Percentiles rank a stretch among this genome's conserved stretches.
Conservation (phyloP, 2,888 invertebrate species). For the Acanthopleura granulata region DNA sequence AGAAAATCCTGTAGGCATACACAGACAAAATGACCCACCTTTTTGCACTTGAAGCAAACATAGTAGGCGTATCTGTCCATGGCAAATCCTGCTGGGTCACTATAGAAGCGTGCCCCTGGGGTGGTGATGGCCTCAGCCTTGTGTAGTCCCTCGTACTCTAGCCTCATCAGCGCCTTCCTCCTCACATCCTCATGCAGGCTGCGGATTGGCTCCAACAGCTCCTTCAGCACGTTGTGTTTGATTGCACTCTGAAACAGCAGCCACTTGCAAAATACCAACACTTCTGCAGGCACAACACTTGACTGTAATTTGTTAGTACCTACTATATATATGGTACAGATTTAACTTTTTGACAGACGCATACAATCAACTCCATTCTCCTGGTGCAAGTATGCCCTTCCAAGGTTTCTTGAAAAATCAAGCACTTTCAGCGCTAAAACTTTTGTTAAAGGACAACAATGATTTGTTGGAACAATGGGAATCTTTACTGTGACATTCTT, state of each 20-base stretch:
- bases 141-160: constrained; percentile 94
- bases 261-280: not conserved
- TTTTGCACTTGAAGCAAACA: constrained; percentile 92
- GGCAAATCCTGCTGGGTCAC: constrained; percentile 89
- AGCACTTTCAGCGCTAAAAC: too few relatives aligned
- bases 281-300: not conserved
- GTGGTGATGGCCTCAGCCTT: constrained; percentile 79
- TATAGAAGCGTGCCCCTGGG: constrained; percentile 79
- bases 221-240: constrained; percentile 83
- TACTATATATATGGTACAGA: too few relatives aligned
- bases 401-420: too few relatives aligned
- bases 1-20: too few relatives aligned
- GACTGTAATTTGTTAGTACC: too few relatives aligned
- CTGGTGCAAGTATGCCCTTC: too few relatives aligned
- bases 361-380: too few relatives aligned
- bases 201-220: constrained; percentile 84
- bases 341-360: too few relatives aligned
- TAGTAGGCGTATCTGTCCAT: constrained; percentile 99
- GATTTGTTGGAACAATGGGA: too few relatives aligned
- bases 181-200: constrained; percentile 89
- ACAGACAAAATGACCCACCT: constrained; percentile 60
- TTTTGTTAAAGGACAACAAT: too few relatives aligned
- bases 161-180: constrained; percentile 92
- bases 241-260: constrained; percentile 74
- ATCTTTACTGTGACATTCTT: too few relatives aligned